phyloP scores from a whole-genome alignment of 2,888 invertebrate genomes.

The Stenodema calcarata region DNA sequence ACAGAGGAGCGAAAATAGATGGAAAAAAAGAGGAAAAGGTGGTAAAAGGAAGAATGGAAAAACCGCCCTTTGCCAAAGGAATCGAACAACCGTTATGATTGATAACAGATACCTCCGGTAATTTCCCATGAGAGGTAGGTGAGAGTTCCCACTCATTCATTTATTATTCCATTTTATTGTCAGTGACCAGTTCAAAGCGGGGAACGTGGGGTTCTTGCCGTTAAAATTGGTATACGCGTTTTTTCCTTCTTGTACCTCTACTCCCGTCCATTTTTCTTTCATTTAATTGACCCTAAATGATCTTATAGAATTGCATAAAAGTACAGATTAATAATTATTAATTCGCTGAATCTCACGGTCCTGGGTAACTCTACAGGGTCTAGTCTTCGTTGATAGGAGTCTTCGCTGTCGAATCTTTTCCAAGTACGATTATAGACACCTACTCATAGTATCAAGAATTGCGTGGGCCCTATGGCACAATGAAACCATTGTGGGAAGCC shows the following conservation, averaged over 20 bases:
- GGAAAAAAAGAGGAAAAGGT: neutral
- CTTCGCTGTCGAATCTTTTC: no score
- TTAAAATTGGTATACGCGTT: neutral
- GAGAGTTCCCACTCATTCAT: constrained; percentile 9
- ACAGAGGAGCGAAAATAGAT: neutral
- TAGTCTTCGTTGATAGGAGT: no score
- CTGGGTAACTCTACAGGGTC: no score
- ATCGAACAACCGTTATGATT: constrained; percentile 33
- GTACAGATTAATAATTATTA: no score
- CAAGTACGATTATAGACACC: no score
- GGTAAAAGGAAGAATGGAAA: constrained; percentile 13
- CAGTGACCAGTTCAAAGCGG: neutral
- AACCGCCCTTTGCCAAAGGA: neutral
- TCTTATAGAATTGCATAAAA: no score
- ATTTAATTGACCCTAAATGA: no score
- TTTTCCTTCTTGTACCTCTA: neutral
- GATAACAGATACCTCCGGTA: constrained; percentile 37
- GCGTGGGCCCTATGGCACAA: no score
- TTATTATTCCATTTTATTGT: constrained; percentile 43
- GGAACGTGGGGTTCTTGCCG: neutral
- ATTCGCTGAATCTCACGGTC: no score
- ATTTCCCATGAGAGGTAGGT: constrained; percentile 30
- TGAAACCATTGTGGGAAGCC: no score
- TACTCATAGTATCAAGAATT: no score
- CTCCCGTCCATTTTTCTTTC: no score